Evolutionary conservation across 2,888 invertebrate species (phyloP).

Genomic region (Argyra leucocephala): DNA sequence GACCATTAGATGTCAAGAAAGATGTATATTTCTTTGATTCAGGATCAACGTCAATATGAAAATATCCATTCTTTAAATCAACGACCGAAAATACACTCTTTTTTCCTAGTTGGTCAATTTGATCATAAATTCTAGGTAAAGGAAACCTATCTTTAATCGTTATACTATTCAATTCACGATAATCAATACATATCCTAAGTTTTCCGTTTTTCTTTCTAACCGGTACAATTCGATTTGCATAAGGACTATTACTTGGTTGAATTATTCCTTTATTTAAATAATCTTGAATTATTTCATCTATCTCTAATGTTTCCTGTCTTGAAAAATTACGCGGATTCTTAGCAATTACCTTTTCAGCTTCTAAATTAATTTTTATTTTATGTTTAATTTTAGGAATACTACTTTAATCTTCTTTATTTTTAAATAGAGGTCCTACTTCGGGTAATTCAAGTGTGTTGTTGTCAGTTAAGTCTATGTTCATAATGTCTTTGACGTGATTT

Average conservation of each 20-base stretch:
- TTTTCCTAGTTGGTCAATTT: conserved; percentile 31
- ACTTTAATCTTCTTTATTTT: too few species aligned
- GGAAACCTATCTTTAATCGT: conserved; percentile 34
- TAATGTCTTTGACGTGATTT: too few species aligned
- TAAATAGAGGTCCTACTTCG: too few species aligned
- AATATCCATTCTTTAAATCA: conserved; percentile 6
- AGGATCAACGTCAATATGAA: neutral
- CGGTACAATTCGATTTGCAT: conserved; percentile 25
- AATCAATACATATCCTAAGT: conserved; percentile 34
- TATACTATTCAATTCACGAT: conserved; percentile 33
- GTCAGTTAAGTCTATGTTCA: too few species aligned
- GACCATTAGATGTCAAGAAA: neutral
- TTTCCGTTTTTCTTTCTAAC: conserved; percentile 22
- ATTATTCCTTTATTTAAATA: conserved; percentile 32
- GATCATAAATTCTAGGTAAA: conserved; percentile 36
- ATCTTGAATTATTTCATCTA: conserved; percentile 27
- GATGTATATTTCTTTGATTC: neutral
- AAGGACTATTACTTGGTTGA: conserved; percentile 29
- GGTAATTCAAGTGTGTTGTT: too few species aligned
- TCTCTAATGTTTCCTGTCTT: conserved; percentile 24
- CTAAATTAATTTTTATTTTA: conserved; percentile 27
- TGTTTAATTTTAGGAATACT: neutral
- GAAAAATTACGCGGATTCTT: conserved; percentile 27
- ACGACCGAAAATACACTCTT: neutral
- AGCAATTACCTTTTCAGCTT: conserved; percentile 29